A percentile compares a stretch with the other conserved stretches of the same genome.
These are phyloP conservation scores for Chaetophractus vellerosus DNA, from an alignment of 2,797 vertebrate genomes.

Conservation along the genomic window DNA sequence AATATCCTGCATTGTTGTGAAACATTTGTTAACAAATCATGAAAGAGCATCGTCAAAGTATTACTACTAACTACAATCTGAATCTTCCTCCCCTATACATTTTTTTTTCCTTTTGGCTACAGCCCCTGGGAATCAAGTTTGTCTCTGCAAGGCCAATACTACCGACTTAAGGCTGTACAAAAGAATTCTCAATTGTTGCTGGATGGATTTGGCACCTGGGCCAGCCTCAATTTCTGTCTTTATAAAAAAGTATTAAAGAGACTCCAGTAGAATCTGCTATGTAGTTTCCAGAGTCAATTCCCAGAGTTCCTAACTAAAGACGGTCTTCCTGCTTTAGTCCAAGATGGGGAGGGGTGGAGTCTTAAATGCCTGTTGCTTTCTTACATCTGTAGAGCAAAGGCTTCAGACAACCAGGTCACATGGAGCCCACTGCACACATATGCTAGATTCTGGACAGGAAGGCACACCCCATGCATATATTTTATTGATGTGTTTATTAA, in stretches of 20 bases:
- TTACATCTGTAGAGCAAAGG: conserved; percentile 28
- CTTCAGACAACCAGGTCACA: conserved; percentile 52
- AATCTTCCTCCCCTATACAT: too few species aligned
- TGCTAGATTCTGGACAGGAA: conserved; percentile 79
- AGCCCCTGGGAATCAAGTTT: not conserved
- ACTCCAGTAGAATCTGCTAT: not conserved
- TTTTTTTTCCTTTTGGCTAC: too few species aligned
- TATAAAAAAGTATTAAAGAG: not conserved
- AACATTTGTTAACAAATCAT: too few species aligned
- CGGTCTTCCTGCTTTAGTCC: conserved; percentile 56
- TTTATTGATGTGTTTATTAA: conserved; percentile 1
- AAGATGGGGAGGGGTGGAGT: conserved; percentile 22
- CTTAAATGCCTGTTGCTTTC: conserved; percentile 56
- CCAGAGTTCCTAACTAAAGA: not conserved
- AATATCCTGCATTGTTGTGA: too few species aligned
- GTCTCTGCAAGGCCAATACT: not conserved
- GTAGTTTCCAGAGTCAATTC: not conserved
- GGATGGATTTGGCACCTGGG: not conserved
- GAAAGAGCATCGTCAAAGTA: too few species aligned
- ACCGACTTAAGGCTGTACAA: not conserved
- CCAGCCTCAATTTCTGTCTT: not conserved
- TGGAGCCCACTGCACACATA: conserved; percentile 71
- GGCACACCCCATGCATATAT: not conserved
- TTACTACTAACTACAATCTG: too few species aligned
- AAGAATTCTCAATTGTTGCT: not conserved